Conservation (phyloP, 2,797 vertebrate genomes). For the Acanthiza pusilla region DNA sequence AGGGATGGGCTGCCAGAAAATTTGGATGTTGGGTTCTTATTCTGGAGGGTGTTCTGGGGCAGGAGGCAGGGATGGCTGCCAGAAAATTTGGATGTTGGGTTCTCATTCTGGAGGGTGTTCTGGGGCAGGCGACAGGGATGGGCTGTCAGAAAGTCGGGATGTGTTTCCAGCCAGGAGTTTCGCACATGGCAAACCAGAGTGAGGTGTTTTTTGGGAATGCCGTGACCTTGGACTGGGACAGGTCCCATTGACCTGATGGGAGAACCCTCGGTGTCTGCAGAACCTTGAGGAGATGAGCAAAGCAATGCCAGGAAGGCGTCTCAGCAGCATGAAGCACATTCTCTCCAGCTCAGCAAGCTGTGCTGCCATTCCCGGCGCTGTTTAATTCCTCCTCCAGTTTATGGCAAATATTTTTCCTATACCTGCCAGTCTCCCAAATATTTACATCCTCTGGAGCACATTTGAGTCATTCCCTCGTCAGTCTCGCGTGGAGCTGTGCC, state of each 20-base stretch:
- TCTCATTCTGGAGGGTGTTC: too few relatives aligned
- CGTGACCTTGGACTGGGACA: background rate
- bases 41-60: too few relatives aligned
- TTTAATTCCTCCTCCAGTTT: background rate
- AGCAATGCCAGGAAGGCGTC: background rate
- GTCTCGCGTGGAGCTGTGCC: background rate
- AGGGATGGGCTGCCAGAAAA: too few relatives aligned
- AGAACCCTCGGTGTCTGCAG: background rate
- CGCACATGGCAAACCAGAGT: background rate
- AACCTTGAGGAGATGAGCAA: background rate
- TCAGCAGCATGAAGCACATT: background rate
- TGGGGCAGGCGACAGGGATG: background rate
- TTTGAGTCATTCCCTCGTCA: background rate
- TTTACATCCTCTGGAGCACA: background rate
- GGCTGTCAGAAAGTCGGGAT: conserved; percentile 6
- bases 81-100: background rate
- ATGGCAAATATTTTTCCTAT: background rate
- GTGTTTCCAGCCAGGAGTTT: background rate
- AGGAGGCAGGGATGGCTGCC: background rate
- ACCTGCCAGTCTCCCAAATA: background rate
- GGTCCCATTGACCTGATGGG: too few relatives aligned
- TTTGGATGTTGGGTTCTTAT: too few relatives aligned
- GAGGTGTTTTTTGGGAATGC: background rate
- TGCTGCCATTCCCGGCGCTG: background rate
- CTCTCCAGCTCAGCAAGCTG: background rate